Base-by-base conservation (phyloP, 2,888 invertebrate genomes). In the Masnerella sp. region DNA sequence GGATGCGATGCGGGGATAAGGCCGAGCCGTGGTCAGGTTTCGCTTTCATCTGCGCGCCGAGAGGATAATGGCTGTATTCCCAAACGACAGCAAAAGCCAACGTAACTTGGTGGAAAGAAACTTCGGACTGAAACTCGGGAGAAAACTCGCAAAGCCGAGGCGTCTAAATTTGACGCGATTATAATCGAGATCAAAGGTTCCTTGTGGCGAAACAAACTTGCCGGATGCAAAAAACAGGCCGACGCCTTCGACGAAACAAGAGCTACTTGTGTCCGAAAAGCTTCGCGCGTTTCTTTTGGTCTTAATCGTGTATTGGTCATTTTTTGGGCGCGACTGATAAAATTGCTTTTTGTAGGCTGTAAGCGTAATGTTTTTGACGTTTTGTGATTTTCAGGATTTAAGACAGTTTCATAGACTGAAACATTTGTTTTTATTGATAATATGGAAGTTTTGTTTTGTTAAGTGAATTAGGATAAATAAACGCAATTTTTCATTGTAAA, bases 11-110 rank as follows among this genome's bases (percentile, higher is more conserved):
- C 73, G 69, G 61, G 78, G 80, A 82, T 83, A 85, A 84, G 83
- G 83, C 83, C 80, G 83, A 82, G 82, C 74, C 78, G 83, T 78
- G 83, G 84, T 84, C 82, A 83, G 83, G 82, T 82, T 85, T 84
- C 82, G 80, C 84, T 84, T 84, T 84, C 84, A 84, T 84, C 84
- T 84, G 80, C 79, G 68, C 77, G 81, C 77, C 75, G 79, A 80
- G 82, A 80, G 83, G 81, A 82, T 83, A 84, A 84, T 83, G 84
- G 84, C 77, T 81, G 83, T 85, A 84, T 85, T 85, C 85, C 84
- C 85, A 81, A 84, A 84, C 80, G 85, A 78, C 82, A 73, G 73
- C 45, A 54, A 75, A 77, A 62, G 64, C 73, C 70, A 61, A 52
- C 56, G 70, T 22, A 73, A 74, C 72, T 65, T 69, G 34, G 45